These are phyloP conservation scores for Cheirogaleus medius DNA, from an alignment of 2,113 vertebrate species.

Conservation along the genomic window DNA sequence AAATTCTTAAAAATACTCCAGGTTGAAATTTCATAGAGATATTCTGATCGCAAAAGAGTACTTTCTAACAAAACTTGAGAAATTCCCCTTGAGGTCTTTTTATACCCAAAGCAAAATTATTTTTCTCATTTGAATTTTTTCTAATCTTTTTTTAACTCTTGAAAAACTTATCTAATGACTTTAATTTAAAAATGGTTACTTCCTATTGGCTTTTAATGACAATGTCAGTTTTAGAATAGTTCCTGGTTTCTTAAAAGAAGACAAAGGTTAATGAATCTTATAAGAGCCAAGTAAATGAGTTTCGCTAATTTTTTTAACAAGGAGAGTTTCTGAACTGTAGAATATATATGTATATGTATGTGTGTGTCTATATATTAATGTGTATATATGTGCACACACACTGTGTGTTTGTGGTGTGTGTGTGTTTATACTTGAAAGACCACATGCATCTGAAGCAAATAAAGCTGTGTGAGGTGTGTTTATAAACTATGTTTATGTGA, in stretches of 20 bases:
- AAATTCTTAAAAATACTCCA: slow-evolving; percentile 59
- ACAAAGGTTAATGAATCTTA: slow-evolving; percentile 80
- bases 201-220: slow-evolving; percentile 77
- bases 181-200: slow-evolving; percentile 79
- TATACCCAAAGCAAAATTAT: slow-evolving; percentile 79
- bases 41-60: slow-evolving; percentile 52
- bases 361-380: neutral
- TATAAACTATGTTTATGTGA: slow-evolving; percentile 13
- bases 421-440: neutral
- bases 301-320: slow-evolving; percentile 74
- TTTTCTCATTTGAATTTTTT: slow-evolving; percentile 79
- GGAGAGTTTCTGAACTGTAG: slow-evolving; percentile 48
- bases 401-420: neutral
- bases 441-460: neutral
- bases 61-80: slow-evolving; percentile 61
- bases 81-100: slow-evolving; percentile 69
- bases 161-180: slow-evolving; percentile 76
- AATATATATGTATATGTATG: neutral
- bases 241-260: slow-evolving; percentile 76
- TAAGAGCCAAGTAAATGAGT: slow-evolving; percentile 75
- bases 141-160: slow-evolving; percentile 78
- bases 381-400: neutral
- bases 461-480: neutral
- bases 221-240: slow-evolving; percentile 74
- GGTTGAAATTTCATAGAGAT: slow-evolving; percentile 58